A percentile compares a stretch with the other conserved stretches of the same genome.
phyloP scores from a whole-genome alignment of 2,797 vertebrate genomes.

The Diplodus sargus region DNA sequence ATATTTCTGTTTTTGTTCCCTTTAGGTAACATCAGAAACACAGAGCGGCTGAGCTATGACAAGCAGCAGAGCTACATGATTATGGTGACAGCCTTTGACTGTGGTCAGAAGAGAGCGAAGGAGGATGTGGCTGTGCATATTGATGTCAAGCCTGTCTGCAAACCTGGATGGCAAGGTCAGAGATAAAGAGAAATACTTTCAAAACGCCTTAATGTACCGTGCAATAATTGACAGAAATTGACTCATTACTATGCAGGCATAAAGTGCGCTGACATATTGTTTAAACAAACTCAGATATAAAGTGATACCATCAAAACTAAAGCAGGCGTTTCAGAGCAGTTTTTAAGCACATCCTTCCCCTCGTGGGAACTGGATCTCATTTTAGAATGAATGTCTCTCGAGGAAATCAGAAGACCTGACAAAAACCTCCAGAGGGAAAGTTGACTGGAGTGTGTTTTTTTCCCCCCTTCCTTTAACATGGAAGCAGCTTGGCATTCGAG shows the following conservation, averaged over 20 bases:
- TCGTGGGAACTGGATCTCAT: constrained; percentile 56
- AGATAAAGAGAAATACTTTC: constrained; percentile 28
- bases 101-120: constrained; percentile 92
- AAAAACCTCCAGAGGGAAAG: constrained; percentile 68
- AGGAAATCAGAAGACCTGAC: constrained; percentile 71
- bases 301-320: constrained; percentile 12
- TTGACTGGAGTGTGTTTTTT: constrained; percentile 57
- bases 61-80: constrained; percentile 93
- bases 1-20: constrained; percentile 43
- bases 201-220: background rate
- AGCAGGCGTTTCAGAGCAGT: constrained; percentile 8
- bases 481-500: constrained; percentile 66
- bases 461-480: constrained; percentile 57
- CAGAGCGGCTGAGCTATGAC: constrained; percentile 93
- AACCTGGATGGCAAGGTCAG: constrained; percentile 98
- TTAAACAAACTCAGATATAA: constrained; percentile 28
- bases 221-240: constrained; percentile 1
- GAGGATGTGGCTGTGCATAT: constrained; percentile 93
- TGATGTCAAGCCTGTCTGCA: constrained; percentile 96
- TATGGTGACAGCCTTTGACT: constrained; percentile 96
- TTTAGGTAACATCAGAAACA: constrained; percentile 97
- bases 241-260: constrained; percentile 9
- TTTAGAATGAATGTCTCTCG: constrained; percentile 65
- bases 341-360: constrained; percentile 28
- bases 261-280: constrained; percentile 12